phyloP scores from a whole-genome alignment of 2,113 vertebrate genomes.

The Glareola pratincola region DNA sequence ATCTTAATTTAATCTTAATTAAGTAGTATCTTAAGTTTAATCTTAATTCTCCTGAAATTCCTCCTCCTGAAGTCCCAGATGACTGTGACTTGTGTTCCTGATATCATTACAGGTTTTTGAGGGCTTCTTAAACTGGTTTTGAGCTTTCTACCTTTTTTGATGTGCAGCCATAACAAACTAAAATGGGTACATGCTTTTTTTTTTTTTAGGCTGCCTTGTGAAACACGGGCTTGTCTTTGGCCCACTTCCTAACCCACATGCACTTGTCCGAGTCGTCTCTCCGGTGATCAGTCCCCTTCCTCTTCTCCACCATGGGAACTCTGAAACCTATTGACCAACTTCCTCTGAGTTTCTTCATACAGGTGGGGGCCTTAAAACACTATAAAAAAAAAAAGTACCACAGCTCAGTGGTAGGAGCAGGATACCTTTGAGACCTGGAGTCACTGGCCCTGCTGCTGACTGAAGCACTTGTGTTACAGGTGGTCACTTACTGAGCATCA shows the following conservation, averaged over 20 bases:
- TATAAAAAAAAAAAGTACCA: background rate
- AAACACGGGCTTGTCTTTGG: accelerated
- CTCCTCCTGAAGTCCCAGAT: background rate
- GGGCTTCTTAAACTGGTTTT: background rate
- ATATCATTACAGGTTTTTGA: background rate
- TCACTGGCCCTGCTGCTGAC: background rate
- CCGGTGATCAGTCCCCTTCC: accelerated
- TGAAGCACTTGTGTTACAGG: accelerated
- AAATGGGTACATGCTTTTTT: accelerated
- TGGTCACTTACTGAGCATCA: accelerated
- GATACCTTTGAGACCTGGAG: background rate
- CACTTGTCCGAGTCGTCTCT: accelerated
- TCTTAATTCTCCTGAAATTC: background rate
- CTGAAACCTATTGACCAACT: background rate
- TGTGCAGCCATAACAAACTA: background rate
- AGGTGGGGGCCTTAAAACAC: background rate
- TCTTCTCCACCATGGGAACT: accelerated
- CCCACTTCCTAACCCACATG: background rate
- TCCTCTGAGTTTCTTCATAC: background rate
- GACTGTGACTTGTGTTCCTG: background rate
- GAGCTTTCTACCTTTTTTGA: background rate
- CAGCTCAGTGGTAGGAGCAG: background rate
- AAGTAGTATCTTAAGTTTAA: background rate
- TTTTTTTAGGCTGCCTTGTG: background rate
- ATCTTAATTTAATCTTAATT: background rate